Evolutionary conservation across 2,113 vertebrate genomes (phyloP), one percentile per base, ranked within the genome.

Genomic region (Cyprinodon brontotheroides): DNA sequence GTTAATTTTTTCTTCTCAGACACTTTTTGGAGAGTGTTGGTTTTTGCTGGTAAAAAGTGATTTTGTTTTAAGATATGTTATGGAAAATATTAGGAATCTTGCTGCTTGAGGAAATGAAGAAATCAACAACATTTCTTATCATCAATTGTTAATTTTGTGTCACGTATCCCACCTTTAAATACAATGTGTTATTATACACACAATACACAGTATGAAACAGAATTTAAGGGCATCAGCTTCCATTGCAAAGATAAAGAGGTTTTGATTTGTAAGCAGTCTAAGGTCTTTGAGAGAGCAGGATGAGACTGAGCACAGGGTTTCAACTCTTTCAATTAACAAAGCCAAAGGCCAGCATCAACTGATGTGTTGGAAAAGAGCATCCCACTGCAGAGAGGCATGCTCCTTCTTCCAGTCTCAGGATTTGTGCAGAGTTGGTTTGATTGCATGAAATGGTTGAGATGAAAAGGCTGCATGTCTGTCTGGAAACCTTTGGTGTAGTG

Each of bases 401-500:
- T 45, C 67, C 48, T 4, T 69, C 45, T 69, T 22, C 4, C 61
- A 64, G 3, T 14, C 29, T 61, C 14, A 45, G 65, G 82, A 78
- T 91, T 89, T 91, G 91, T 90, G 88, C 66, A 5, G 73, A 37
- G 75, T 86, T 87, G 87, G 86, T 91, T 86, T 75, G 87, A 81
- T 80, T 63, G 80, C 87, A 82, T 89, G 83, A 90, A 91, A 91
- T 88, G 83, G 83, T 77, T 37, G 71, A 82, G 83, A 91, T 92
- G 90, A 90, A 91, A 92, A 87, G 88, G 89, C 87, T 74, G 78
- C 72, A 60, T 57, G 77, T 87, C 87, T 77, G 83, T 87, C 74
- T 75, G 48, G 78, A 89, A 92, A 86, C 89, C 81, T 91, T 90
- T 87, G 78, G 86, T 89, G 84, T 87, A 89, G 89, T 88, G 87